Base-by-base conservation (phyloP, 2,888 invertebrate species). In the Orchestes rusci region DNA sequence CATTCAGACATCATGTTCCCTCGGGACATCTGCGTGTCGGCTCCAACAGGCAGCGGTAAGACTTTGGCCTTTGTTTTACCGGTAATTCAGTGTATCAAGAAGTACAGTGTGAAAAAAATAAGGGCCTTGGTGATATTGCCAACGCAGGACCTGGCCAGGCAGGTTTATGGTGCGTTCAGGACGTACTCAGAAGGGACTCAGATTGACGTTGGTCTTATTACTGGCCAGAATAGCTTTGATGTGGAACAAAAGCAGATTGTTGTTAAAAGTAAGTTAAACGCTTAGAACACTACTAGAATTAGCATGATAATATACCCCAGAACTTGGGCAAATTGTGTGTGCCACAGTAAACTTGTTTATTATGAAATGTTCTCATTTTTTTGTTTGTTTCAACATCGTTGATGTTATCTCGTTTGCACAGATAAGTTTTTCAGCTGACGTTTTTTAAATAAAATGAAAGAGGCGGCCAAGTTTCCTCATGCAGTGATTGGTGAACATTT, bases 1-100 rank as follows among this genome's bases (percentile, higher is more conserved):
- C 70, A 77, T 53, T 73, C 79, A 43, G 62, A 71, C 58, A 70
- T 75, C 18, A 73, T 83, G 56, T 80, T 87, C 70, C 86, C 91
- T 0, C 77, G 84, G 54, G 97, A 99, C 67, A 74, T 95, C 39
- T 97, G 97, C 70, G 90, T 99, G 18, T 94, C 93, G 30, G 94
- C 96, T 13, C 95, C 97, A 1, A 97, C 97, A 2, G 96, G 95
- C 13, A 95, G 94, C 72, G 97, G 97, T 15, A 97, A 97, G 73
- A 97, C 97, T 1, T 69, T 97, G 45, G 84, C 94, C 2, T 97
- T 90, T 76, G 91, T 89, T 35, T 69, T 97, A 50, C 97, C 97
- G 4, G 80, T 96, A 34, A 71, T 96, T 27, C 88, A 93, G 71
- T 75, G 82, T 36, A 50, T 67, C 37, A 61, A 59, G 47, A 53